phyloP scores from a whole-genome alignment of 2,113 vertebrate species.

The Halcyon senegalensis region DNA sequence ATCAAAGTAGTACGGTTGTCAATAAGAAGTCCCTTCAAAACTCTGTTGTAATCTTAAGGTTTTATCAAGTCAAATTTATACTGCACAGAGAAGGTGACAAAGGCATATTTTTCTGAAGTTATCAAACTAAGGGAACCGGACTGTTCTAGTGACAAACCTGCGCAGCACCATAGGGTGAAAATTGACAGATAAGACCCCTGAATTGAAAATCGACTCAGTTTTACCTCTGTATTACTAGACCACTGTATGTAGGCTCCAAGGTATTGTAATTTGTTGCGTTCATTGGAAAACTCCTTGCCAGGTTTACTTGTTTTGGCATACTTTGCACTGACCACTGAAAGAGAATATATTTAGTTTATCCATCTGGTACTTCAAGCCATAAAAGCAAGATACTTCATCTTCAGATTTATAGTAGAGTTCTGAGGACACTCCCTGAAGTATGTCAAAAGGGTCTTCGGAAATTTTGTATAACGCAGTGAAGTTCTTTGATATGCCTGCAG shows the following conservation, averaged over 20 bases:
- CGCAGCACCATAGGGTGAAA: not conserved
- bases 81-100: not conserved
- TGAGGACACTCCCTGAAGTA: not conserved
- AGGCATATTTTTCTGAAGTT: not conserved
- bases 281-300: not conserved
- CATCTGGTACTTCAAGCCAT: not conserved
- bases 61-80: not conserved
- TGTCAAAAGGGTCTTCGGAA: not conserved
- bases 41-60: not conserved
- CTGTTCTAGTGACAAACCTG: not conserved
- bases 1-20: not conserved
- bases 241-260: not conserved
- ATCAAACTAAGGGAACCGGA: not conserved
- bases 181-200: not conserved
- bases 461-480: not conserved
- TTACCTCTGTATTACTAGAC: not conserved
- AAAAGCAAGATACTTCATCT: not conserved
- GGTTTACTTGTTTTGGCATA: not conserved
- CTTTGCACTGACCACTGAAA: not conserved
- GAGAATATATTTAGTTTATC: not conserved
- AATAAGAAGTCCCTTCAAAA: slow-evolving; percentile 31
- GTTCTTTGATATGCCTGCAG: not conserved
- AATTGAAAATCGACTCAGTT: not conserved
- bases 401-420: not conserved
- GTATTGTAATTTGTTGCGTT: not conserved